Base-by-base conservation (phyloP, 1,140 invertebrate species). In the Oreohelix idahoensis region DNA sequence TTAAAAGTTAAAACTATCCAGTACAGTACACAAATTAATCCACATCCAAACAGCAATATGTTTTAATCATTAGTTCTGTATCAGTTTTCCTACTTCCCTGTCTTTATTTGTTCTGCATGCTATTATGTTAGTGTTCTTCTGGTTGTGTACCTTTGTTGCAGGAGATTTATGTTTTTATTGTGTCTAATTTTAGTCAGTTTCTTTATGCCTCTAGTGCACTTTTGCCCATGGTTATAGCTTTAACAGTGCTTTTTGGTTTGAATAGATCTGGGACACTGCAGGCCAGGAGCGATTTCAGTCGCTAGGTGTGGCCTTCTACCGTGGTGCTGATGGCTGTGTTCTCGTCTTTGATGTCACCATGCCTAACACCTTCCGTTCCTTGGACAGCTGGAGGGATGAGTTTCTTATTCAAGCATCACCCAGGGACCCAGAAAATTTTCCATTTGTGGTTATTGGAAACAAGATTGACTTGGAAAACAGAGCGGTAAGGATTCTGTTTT, bases 181-280 rank as follows among this genome's bases (percentile, higher is more conserved):
- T n/a, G n/a, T n/a, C n/a, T n/a, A n/a, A n/a, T n/a, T n/a, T n/a
- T n/a, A n/a, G n/a, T n/a, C n/a, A n/a, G n/a, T n/a, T n/a, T n/a
- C n/a, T n/a, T n/a, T n/a, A n/a, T n/a, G n/a, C n/a, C n/a, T n/a
- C n/a, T n/a, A n/a, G n/a, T n/a, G n/a, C n/a, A n/a, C n/a, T n/a
- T n/a, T 45, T 45, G 5, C 42, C 15, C 42, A 45, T 45, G 15
- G 5, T 45, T 45, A 45, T 45, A 45, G 15, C 42, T 15, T 15
- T 20, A 58, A 23, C 53, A 11, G 10, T 58, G 23, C 53, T 58
- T 58, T n/a, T n/a, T n/a, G n/a, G 53, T 83, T 79, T 58, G 89
- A 89, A n/a, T 88, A 98, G 96, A 99, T 99, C 92, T 99, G 99
- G 99, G 99, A 99, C 89, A 99, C 99, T 80, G 99, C 99, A 86